Percentiles rank a stretch among this genome's conserved stretches.
phyloP scores from a whole-genome alignment of 2,797 vertebrate species.

The Phylloscopus collybita region DNA sequence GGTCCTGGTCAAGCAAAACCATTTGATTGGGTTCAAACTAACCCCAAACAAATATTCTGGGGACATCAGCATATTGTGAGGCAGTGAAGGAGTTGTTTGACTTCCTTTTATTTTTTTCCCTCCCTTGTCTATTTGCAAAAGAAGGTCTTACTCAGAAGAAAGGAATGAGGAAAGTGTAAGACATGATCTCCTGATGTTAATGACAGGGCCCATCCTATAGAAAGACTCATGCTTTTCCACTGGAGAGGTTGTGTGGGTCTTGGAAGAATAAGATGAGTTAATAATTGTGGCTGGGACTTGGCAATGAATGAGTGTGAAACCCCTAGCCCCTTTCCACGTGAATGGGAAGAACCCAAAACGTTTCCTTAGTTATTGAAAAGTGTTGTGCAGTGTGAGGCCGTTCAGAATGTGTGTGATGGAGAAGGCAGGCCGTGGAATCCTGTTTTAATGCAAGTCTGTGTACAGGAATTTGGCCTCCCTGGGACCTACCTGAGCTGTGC shows the following conservation, averaged over 20 bases:
- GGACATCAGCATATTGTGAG: not conserved
- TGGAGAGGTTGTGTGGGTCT: not conserved
- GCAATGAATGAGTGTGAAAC: not conserved
- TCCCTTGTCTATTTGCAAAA: not conserved
- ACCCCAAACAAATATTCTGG: not conserved
- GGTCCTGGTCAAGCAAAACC: not conserved
- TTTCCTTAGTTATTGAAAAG: not conserved
- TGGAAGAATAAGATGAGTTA: not conserved
- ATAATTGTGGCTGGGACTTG: not conserved
- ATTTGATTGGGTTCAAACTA: not conserved
- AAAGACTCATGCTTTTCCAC: not conserved
- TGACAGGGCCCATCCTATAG: not conserved
- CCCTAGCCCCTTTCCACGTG: not conserved
- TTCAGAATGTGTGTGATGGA: not conserved
- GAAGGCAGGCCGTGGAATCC: not conserved
- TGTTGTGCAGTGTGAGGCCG: not conserved
- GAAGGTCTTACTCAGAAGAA: constrained; percentile 15
- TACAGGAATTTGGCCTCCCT: not conserved
- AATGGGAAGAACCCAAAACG: not conserved
- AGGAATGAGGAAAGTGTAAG: constrained; percentile 35
- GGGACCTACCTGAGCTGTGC: not conserved
- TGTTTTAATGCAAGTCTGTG: not conserved
- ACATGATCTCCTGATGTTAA: not conserved
- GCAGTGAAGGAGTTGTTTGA: not conserved
- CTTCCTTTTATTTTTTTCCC: not conserved